Evolutionary conservation across 2,888 invertebrate genomes (phyloP).

Genomic region (Theristus sp.): DNA sequence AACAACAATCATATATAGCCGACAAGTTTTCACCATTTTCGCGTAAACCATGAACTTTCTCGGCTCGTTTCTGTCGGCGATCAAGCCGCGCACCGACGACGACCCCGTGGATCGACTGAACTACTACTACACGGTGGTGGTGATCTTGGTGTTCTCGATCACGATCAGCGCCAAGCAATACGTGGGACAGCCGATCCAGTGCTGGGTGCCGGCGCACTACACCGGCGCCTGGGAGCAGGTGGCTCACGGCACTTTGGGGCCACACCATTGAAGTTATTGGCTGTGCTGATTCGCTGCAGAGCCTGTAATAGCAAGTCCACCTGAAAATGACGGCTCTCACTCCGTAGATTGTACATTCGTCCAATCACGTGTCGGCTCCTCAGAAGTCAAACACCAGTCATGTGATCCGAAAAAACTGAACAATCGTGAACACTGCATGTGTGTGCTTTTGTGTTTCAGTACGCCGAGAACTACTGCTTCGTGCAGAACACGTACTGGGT

Average conservation of each 20-base stretch:
- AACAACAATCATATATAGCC: too few species aligned
- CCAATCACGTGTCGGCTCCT: too few species aligned
- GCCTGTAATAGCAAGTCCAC: too few species aligned
- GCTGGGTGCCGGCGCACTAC: conserved; percentile 20
- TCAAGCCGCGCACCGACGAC: conserved; percentile 19
- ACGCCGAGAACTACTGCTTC: conserved; percentile 9
- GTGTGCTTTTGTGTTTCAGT: conserved; percentile 2
- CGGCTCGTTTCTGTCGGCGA: conserved; percentile 3
- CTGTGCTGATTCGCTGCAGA: too few species aligned
- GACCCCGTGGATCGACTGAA: conserved; percentile 34
- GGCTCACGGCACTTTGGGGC: too few species aligned
- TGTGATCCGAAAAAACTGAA: too few species aligned
- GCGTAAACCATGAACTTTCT: conserved; percentile 4
- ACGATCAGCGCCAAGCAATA: conserved; percentile 36
- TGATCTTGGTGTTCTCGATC: conserved; percentile 31
- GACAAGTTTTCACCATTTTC: too few species aligned
- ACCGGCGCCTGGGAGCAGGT: conserved; percentile 8
- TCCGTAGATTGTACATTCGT: too few species aligned
- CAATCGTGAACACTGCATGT: too few species aligned
- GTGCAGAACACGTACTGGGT: conserved; percentile 8
- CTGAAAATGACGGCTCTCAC: too few species aligned
- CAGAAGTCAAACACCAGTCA: too few species aligned
- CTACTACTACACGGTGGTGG: conserved; percentile 32
- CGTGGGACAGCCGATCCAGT: conserved; percentile 36
- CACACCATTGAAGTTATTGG: too few species aligned